Evolutionary conservation across 2,113 vertebrate species (phyloP).

Genomic region (Aegithalos caudatus): DNA sequence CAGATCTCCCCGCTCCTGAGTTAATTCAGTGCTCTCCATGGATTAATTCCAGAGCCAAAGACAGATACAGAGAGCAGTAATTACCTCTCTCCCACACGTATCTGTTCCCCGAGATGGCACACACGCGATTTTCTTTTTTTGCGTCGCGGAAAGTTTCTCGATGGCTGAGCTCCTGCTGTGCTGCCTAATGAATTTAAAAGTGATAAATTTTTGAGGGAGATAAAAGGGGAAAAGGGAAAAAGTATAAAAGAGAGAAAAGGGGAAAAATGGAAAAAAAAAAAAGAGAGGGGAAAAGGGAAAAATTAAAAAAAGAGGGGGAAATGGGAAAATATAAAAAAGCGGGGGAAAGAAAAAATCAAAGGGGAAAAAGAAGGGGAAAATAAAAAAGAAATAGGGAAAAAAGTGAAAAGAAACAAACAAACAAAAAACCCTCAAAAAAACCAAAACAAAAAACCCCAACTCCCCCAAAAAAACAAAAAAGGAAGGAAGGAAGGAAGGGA

Average conservation of each 20-base stretch:
- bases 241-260: accelerated
- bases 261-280: background rate
- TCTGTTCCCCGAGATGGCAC: background rate
- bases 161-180: background rate
- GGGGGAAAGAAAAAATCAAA: background rate
- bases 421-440: no score
- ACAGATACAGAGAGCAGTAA: background rate
- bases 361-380: background rate
- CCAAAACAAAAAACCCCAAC: no score
- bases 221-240: accelerated
- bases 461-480: no score
- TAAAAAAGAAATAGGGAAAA: no score
- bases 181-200: background rate
- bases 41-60: conserved; percentile 47
- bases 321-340: background rate
- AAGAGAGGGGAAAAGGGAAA: background rate
- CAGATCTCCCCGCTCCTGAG: conserved; percentile 10
- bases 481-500: accelerated
- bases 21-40: conserved; percentile 16
- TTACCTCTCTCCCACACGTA: conserved; percentile 31
- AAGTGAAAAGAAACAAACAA: no score
- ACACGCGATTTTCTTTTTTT: background rate
- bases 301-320: background rate
- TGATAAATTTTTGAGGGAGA: background rate
- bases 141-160: background rate